phyloP scores from a whole-genome alignment of 2,113 vertebrate species.

The Tor tambroides region DNA sequence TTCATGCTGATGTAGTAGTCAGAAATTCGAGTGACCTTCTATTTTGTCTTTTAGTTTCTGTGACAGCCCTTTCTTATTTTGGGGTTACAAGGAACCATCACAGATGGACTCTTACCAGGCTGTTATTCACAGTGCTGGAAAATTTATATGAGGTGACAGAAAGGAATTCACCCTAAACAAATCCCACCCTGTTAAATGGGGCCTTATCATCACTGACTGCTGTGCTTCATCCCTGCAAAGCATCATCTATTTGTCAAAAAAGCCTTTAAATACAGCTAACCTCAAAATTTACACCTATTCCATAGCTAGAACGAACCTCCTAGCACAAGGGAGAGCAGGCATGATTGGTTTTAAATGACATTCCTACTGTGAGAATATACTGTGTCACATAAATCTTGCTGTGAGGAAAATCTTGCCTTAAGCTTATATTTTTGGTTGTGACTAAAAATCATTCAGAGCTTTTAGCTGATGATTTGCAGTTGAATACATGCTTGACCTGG shows the following conservation, averaged over 20 bases:
- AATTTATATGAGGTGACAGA: slow-evolving; percentile 77
- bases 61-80: slow-evolving; percentile 52
- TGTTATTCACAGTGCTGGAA: slow-evolving; percentile 63
- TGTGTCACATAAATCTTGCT: not conserved
- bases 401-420: not conserved
- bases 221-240: slow-evolving; percentile 67
- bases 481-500: slow-evolving; percentile 13
- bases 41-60: slow-evolving; percentile 54
- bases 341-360: slow-evolving; percentile 5
- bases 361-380: slow-evolving; percentile 28
- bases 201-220: slow-evolving; percentile 75
- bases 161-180: slow-evolving; percentile 75
- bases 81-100: slow-evolving; percentile 56
- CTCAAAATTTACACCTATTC: slow-evolving; percentile 57
- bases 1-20: slow-evolving; percentile 58
- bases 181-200: slow-evolving; percentile 66
- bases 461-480: slow-evolving; percentile 52
- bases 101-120: slow-evolving; percentile 55
- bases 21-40: slow-evolving; percentile 64
- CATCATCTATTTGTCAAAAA: slow-evolving; percentile 59
- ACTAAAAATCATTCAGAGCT: slow-evolving; percentile 13
- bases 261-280: slow-evolving; percentile 64
- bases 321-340: not conserved
- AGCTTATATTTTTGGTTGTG: not conserved
- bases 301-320: slow-evolving; percentile 54